Base-by-base conservation (phyloP, 2,888 invertebrate species). In the Ethmia dodecea region DNA sequence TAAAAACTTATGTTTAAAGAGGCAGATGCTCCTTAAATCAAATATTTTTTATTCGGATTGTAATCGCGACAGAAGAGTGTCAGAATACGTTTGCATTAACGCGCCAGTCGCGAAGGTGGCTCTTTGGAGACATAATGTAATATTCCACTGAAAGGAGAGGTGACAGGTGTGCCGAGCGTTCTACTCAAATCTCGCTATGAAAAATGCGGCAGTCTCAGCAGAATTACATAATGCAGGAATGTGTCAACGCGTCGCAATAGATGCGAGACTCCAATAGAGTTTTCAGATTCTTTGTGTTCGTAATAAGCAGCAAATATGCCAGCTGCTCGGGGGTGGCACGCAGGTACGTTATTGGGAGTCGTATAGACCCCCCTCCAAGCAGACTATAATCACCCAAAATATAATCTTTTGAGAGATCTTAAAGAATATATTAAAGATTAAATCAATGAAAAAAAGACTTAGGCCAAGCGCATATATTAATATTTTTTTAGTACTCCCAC, bases 221-320 rank as follows among this genome's bases (percentile, higher is more conserved):
- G 73, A 65, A 71, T 74, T 72, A 77, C 70, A 70, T 77, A 77
- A 78, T 73, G 71, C 75, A 65, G 55, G 70, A 59, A 75, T 69
- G 70, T 78, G 79, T 74, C 78, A 71, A 66, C 65, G 66, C 54
- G 62, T 56, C 52, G 60, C 58, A 42, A 52, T 47, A 55, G 51
- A 54, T 39, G 50, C 45, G 46, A 44, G 47, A 40, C 46, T 43
- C 54, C 55, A 58, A 60, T 60, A 62, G 59, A 67, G 54, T 64
- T 61, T 63, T 59, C 57, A 58, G 65, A 76, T 75, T 72, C 76
- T 78, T 79, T 78, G 79, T 78, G 71, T 61, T 47, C 47, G 66
- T 74, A 77, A 77, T 73, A 78, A 78, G 73, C 64, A 45, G 52
- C 59, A 59, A 60, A 60, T 65, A 64, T 60, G 65, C 62, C 68